Evolutionary conservation across 2,113 vertebrate species (phyloP).

Genomic region (Rhabdornis inornatus): DNA sequence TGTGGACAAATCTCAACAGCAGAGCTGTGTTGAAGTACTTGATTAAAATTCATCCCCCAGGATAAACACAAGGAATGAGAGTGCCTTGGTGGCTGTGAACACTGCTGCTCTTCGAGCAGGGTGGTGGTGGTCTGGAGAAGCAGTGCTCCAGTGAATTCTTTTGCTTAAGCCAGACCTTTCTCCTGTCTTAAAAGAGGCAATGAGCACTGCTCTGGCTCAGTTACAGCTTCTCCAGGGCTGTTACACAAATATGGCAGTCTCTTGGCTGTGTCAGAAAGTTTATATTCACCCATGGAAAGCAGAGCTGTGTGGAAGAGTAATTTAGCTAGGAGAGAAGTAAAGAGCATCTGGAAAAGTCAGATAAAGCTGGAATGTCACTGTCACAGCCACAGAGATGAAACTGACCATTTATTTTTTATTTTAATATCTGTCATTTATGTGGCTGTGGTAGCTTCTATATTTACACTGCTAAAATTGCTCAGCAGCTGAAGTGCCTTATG

Average conservation of each 20-base stretch:
- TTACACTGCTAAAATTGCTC: constrained; percentile 32
- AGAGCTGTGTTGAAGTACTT: not conserved
- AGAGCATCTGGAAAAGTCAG: constrained; percentile 52
- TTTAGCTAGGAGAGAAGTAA: constrained; percentile 5
- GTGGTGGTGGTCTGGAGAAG: not conserved
- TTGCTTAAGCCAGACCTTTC: not conserved
- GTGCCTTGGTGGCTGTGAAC: not conserved
- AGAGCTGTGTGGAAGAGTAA: not conserved
- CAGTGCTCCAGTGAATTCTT: not conserved
- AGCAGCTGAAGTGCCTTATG: not conserved
- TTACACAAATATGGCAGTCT: not conserved
- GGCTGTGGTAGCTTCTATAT: not conserved
- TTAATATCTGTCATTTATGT: constrained; percentile 10
- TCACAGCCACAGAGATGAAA: not conserved
- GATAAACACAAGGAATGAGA: not conserved
- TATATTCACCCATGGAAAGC: not conserved
- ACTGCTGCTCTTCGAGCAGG: not conserved
- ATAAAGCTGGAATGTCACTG: constrained; percentile 41
- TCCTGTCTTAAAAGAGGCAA: not conserved
- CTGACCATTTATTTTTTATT: not conserved
- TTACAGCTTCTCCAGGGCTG: not conserved
- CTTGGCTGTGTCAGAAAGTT: not conserved
- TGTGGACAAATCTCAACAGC: not conserved
- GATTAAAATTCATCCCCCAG: not conserved
- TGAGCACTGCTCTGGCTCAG: not conserved